Evolutionary conservation across 2,797 vertebrate species (phyloP).

Genomic region (Salarias fasciatus): DNA sequence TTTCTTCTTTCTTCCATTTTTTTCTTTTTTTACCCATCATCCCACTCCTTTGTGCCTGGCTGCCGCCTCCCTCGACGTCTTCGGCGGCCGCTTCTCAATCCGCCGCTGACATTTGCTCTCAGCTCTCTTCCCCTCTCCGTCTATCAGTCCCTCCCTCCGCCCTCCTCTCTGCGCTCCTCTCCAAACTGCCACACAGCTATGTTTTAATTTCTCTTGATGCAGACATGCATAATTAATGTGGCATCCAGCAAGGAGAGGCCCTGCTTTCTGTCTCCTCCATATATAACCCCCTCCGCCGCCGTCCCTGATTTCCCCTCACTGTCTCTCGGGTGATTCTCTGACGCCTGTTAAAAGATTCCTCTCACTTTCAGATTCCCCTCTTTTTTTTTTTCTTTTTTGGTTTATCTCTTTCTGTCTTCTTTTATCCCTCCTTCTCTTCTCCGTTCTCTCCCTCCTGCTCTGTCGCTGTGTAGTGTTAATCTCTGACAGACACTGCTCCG

Average conservation of each 20-base stretch:
- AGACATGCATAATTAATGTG: slow-evolving; percentile 66
- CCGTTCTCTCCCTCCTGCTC: slow-evolving; percentile 6
- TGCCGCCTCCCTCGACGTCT: slow-evolving; percentile 4
- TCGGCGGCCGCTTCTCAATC: slow-evolving; percentile 41
- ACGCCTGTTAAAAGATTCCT: slow-evolving; percentile 21
- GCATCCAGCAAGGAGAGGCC: slow-evolving; percentile 49
- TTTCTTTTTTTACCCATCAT: background rate
- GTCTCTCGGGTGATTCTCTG: slow-evolving; percentile 20
- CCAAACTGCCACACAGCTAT: slow-evolving; percentile 30
- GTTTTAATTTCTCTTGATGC: slow-evolving; percentile 71
- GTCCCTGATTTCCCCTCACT: slow-evolving; percentile 3
- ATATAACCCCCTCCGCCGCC: slow-evolving; percentile 21
- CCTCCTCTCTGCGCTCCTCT: slow-evolving; percentile 27
- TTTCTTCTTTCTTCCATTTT: background rate
- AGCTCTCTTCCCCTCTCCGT: slow-evolving; percentile 5
- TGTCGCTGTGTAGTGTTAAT: slow-evolving; percentile 67
- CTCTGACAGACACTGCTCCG: slow-evolving; percentile 72
- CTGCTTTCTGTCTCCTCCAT: slow-evolving; percentile 44
- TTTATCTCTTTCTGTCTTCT: slow-evolving; percentile 52
- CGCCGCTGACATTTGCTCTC: slow-evolving; percentile 37
- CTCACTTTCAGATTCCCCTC: slow-evolving; percentile 20
- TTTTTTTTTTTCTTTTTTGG: slow-evolving; percentile 23
- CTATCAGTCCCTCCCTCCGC: background rate
- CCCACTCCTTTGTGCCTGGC: slow-evolving; percentile 3
- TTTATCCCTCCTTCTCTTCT: slow-evolving; percentile 14